A percentile compares a stretch with the other conserved stretches of the same genome.
Evolutionary conservation across 2,888 invertebrate genomes (phyloP).

Genomic region (Drosophila emarginata): DNA sequence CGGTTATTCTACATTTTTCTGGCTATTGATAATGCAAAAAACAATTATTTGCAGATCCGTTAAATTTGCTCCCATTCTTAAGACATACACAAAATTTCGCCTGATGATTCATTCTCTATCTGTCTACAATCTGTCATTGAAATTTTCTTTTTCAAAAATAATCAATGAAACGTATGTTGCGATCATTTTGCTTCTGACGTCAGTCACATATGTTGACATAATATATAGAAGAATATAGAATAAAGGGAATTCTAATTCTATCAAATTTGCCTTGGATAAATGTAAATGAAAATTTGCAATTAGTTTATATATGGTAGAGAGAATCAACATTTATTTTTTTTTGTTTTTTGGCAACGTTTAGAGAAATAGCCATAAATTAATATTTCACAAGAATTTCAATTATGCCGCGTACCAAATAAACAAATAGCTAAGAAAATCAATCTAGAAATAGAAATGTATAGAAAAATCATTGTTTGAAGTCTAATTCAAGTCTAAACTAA

Average conservation of each 20-base stretch:
- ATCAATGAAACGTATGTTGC: too few relatives aligned
- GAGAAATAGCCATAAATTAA: not conserved
- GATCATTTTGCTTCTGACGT: too few relatives aligned
- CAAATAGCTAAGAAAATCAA: not conserved
- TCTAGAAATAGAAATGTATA: not conserved
- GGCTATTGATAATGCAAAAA: too few relatives aligned
- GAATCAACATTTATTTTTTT: not conserved
- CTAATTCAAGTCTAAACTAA: too few relatives aligned
- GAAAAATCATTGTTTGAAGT: too few relatives aligned
- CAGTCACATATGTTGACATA: too few relatives aligned
- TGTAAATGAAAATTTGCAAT: slow-evolving; percentile 10
- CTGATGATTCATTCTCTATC: too few relatives aligned
- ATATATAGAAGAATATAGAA: too few relatives aligned
- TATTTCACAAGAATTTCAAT: not conserved
- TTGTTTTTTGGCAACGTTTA: not conserved
- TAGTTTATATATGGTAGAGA: not conserved
- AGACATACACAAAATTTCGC: not conserved
- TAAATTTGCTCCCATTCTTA: not conserved
- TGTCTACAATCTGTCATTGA: too few relatives aligned
- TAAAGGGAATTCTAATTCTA: not conserved
- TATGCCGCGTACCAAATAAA: not conserved
- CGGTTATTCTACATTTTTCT: too few relatives aligned
- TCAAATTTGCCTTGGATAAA: not conserved
- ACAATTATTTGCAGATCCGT: too few relatives aligned
- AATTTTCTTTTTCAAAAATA: too few relatives aligned